Evolutionary conservation across 1,140 invertebrate species (phyloP).

Genomic region (Scaptomyza hsui): DNA sequence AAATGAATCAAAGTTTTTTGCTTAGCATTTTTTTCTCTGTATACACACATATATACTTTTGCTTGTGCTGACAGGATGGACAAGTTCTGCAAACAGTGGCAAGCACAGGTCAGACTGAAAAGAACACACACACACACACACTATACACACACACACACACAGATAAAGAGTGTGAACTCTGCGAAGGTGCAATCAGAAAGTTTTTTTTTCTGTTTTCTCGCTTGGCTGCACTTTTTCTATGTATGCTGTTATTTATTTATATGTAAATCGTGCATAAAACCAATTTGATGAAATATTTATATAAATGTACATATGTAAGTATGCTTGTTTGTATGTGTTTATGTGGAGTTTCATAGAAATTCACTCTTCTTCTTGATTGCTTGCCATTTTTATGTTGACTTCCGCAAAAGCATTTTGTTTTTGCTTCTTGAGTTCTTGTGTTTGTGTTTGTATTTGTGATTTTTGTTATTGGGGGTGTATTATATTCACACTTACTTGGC

Average conservation of each 20-base stretch:
- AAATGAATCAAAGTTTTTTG: no score
- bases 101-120: constrained; percentile 32
- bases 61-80: constrained; percentile 12
- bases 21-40: neutral
- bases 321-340: neutral
- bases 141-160: constrained; percentile 16
- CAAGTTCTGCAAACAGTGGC: constrained; percentile 36
- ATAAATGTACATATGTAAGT: neutral
- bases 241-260: constrained; percentile 41
- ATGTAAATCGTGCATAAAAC: constrained; percentile 44
- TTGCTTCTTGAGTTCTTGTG: constrained; percentile 6
- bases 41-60: constrained; percentile 8
- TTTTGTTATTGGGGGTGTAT: constrained; percentile 37
- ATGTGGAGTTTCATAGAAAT: constrained; percentile 36
- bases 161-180: constrained; percentile 69
- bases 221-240: constrained; percentile 64
- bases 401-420: constrained; percentile 46
- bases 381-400: constrained; percentile 48
- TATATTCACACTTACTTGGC: constrained; percentile 47
- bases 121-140: constrained; percentile 11
- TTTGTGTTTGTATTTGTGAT: constrained; percentile 35
- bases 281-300: constrained; percentile 6
- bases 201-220: constrained; percentile 57
- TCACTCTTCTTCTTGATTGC: constrained; percentile 20
- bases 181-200: constrained; percentile 69